A percentile compares a stretch with the other conserved stretches of the same genome.
phyloP scores from a whole-genome alignment of 2,797 vertebrate genomes.

The Momotus momota region DNA sequence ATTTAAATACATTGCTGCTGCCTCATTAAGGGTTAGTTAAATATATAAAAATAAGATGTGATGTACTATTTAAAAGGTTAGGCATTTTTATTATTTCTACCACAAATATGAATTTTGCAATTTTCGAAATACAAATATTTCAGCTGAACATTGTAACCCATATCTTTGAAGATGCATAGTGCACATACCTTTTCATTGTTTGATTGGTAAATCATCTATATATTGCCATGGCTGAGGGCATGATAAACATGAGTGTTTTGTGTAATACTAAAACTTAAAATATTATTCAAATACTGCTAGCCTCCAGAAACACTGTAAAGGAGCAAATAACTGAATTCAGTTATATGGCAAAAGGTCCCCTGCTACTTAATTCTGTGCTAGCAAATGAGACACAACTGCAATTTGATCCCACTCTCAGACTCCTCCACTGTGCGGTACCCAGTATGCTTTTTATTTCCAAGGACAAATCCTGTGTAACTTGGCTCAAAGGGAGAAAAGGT shows the following conservation, averaged over 20 bases:
- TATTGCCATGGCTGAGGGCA: neutral
- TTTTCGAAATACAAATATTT: neutral
- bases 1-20: neutral
- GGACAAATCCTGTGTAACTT: neutral
- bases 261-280: neutral
- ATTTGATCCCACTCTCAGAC: neutral
- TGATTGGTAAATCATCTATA: neutral
- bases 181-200: neutral
- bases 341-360: neutral
- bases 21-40: neutral
- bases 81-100: neutral
- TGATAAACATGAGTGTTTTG: neutral
- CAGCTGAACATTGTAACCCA: neutral
- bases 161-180: neutral
- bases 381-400: neutral
- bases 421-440: neutral
- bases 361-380: neutral
- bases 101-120: neutral
- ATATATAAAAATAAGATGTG: neutral
- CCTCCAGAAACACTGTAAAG: neutral
- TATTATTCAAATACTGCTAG: neutral
- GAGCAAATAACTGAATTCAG: neutral
- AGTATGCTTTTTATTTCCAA: neutral
- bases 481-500: neutral
- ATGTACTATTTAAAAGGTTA: neutral